phyloP scores from a whole-genome alignment of 2,888 invertebrate species.

The Camponotus fellah region DNA sequence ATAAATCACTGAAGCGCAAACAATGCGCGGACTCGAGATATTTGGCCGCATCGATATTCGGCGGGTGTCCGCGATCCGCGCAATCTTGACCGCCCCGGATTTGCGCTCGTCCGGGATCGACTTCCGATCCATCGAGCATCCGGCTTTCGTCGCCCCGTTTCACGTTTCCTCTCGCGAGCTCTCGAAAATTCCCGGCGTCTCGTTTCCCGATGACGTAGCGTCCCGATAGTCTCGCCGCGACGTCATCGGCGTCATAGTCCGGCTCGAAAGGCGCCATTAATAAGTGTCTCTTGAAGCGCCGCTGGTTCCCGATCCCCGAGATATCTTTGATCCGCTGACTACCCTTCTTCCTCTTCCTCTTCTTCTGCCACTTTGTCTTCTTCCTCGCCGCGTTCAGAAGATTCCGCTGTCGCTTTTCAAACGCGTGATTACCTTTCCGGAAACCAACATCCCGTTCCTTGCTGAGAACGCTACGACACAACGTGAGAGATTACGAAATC shows the following conservation, averaged over 20 bases:
- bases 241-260: slow-evolving; percentile 46
- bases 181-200: slow-evolving; percentile 6
- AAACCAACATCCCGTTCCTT: slow-evolving; percentile 42
- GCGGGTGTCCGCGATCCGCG: slow-evolving; percentile 83
- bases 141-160: slow-evolving; percentile 13
- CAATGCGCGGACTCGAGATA: slow-evolving; percentile 87
- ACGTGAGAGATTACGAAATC: slow-evolving; percentile 28
- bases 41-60: slow-evolving; percentile 82
- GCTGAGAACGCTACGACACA: slow-evolving; percentile 9
- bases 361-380: slow-evolving; percentile 50
- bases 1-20: slow-evolving; percentile 87
- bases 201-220: background rate
- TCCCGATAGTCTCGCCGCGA: background rate
- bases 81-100: slow-evolving; percentile 87
- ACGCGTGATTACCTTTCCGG: slow-evolving; percentile 13
- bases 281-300: slow-evolving; percentile 70
- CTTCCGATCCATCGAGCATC: slow-evolving; percentile 55
- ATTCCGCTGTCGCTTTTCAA: slow-evolving; percentile 26
- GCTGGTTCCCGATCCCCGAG: slow-evolving; percentile 54
- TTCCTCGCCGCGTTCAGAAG: slow-evolving; percentile 21
- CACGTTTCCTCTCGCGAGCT: background rate
- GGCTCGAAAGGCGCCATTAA: slow-evolving; percentile 61
- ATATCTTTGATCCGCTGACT: slow-evolving; percentile 31
- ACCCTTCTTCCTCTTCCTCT: slow-evolving; percentile 55
- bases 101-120: slow-evolving; percentile 77